These are phyloP conservation scores for Agapostemon virescens DNA, from an alignment of 2,888 invertebrate genomes.

Conservation along the genomic window DNA sequence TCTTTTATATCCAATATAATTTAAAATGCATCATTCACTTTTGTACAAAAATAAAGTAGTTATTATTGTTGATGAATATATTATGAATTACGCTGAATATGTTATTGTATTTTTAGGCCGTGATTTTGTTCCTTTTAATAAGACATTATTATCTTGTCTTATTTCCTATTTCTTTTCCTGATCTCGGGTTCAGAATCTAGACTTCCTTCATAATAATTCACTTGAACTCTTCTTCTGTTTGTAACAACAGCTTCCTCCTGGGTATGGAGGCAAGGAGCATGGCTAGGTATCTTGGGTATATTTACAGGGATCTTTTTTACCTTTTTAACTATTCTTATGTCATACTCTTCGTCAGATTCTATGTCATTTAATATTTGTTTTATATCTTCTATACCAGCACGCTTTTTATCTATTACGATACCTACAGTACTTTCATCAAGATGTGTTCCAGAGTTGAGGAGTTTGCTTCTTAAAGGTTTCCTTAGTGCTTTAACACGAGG, in stretches of 20 bases:
- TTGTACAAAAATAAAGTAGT: constrained; percentile 26
- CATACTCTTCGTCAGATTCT: constrained; percentile 75
- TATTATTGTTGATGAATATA: constrained; percentile 26
- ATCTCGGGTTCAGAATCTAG: constrained; percentile 72
- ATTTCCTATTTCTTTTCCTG: constrained; percentile 18
- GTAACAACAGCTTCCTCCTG: constrained; percentile 19
- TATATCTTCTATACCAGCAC: constrained; percentile 69
- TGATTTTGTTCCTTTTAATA: constrained; percentile 68
- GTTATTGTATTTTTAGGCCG: constrained; percentile 54
- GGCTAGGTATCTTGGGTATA: constrained; percentile 8
- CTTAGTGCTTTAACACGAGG: constrained; percentile 42
- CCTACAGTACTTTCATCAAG: constrained; percentile 73
- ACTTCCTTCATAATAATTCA: constrained; percentile 46
- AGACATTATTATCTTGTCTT: background rate
- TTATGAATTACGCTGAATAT: background rate
- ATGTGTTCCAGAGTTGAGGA: constrained; percentile 34
- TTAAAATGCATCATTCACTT: background rate
- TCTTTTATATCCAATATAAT: background rate
- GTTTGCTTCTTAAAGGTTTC: constrained; percentile 5
- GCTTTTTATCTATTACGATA: constrained; percentile 73
- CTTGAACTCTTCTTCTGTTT: constrained; percentile 52
- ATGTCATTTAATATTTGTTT: constrained; percentile 69
- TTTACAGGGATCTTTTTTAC: constrained; percentile 39
- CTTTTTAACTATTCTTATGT: constrained; percentile 74
- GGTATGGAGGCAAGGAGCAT: no score